These are phyloP conservation scores for Gyps fulvus DNA, from an alignment of 2,113 vertebrate genomes.

Conservation along the genomic window DNA sequence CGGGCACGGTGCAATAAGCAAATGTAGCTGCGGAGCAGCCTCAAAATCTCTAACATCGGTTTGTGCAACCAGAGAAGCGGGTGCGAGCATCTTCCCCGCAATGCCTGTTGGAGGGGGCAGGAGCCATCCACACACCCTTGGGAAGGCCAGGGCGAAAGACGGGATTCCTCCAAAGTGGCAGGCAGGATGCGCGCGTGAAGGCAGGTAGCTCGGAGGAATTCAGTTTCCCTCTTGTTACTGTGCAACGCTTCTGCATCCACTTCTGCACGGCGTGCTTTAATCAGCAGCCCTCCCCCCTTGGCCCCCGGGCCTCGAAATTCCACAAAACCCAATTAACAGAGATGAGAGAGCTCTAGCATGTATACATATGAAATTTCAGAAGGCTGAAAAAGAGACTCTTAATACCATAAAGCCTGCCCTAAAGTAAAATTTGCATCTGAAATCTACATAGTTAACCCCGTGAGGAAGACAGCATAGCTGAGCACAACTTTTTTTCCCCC, in stretches of 20 bases:
- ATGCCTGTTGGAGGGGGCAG: accelerated
- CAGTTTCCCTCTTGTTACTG: not conserved
- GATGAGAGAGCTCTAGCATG: conserved; percentile 32
- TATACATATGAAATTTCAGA: conserved; percentile 48
- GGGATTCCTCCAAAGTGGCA: not conserved
- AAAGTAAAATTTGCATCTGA: conserved; percentile 51
- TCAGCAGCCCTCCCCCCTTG: conserved; percentile 37
- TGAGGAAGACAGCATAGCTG: not conserved
- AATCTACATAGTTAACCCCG: conserved; percentile 34
- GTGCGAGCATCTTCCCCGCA: accelerated
- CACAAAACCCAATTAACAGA: conserved; percentile 55
- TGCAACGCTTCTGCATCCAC: conserved; percentile 31
- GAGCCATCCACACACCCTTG: not conserved
- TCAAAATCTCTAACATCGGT: not conserved
- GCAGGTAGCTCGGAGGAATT: not conserved
- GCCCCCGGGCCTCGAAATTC: conserved; percentile 32
- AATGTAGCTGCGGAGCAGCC: not conserved
- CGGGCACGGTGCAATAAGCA: not conserved
- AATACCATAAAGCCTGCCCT: conserved; percentile 48
- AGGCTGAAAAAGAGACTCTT: conserved; percentile 33
- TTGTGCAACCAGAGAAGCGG: accelerated
- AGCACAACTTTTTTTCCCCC: not conserved
- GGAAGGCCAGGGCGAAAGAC: not conserved
- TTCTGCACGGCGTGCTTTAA: not conserved
- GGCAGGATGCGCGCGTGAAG: accelerated